These are phyloP conservation scores for Aplodontia rufa DNA, from an alignment of 2,113 vertebrate genomes.

Conservation along the genomic window DNA sequence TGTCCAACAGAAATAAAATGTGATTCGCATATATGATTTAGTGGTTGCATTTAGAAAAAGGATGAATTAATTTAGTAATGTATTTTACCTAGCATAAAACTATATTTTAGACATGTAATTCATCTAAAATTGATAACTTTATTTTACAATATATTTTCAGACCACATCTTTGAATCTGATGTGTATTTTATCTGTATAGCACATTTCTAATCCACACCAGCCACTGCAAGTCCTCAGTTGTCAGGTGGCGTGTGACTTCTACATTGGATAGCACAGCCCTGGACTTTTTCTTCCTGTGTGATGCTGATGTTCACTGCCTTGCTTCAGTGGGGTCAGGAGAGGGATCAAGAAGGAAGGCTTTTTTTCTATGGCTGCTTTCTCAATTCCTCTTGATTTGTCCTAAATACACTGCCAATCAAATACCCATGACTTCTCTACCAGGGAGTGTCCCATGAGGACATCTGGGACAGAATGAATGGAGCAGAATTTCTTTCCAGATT, in stretches of 20 bases:
- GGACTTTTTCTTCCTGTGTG: not conserved
- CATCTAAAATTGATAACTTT: not conserved
- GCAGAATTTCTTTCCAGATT: not conserved
- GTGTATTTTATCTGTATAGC: not conserved
- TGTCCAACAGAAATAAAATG: not conserved
- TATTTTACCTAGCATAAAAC: not conserved
- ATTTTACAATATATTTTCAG: not conserved
- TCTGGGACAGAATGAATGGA: not conserved
- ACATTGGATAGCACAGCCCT: not conserved
- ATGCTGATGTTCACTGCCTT: accelerated
- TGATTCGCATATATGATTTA: not conserved
- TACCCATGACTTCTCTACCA: not conserved
- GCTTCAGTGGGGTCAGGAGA: not conserved
- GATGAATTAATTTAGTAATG: not conserved
- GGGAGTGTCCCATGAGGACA: not conserved
- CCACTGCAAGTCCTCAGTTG: not conserved
- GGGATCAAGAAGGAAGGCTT: not conserved
- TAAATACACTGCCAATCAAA: not conserved
- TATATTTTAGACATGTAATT: not conserved
- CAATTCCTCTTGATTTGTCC: not conserved
- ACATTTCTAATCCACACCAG: not conserved
- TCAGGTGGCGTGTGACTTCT: not conserved
- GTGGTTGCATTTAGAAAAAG: not conserved
- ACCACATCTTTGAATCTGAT: not conserved
- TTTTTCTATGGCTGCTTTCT: not conserved